Conservation (phyloP, 2,797 vertebrate species). For the Falco columbarius region DNA sequence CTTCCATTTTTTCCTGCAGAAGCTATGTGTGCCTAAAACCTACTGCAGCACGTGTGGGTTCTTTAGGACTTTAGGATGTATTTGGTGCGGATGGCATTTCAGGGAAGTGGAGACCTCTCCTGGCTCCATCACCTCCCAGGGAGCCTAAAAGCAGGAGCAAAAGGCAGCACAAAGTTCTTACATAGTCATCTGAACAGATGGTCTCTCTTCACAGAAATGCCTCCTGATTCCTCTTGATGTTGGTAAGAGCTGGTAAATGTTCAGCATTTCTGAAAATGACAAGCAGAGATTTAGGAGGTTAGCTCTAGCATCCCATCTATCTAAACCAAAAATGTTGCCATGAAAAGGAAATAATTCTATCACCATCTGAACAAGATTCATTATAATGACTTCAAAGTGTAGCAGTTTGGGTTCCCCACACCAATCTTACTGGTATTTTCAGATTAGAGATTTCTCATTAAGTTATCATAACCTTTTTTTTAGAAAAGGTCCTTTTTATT, state of each 20-base stretch:
- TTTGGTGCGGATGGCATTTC: neutral
- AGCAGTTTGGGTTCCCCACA: neutral
- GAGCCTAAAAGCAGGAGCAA: neutral
- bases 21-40: neutral
- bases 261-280: neutral
- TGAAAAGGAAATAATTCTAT: neutral
- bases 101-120: neutral
- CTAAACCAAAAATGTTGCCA: neutral
- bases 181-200: neutral
- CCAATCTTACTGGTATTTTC: neutral
- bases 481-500: neutral
- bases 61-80: neutral
- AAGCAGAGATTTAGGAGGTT: neutral
- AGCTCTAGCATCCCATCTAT: neutral
- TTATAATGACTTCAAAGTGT: neutral
- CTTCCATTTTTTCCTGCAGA: neutral
- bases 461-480: neutral
- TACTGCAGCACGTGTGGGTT: neutral
- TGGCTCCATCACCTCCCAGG: neutral
- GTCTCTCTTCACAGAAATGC: neutral
- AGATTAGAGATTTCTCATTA: neutral
- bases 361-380: neutral
- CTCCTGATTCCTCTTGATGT: neutral
- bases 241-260: neutral
- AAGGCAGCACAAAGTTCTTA: neutral